phyloP scores from a whole-genome alignment of 2,113 vertebrate genomes.

The Bujurquina vittata region DNA sequence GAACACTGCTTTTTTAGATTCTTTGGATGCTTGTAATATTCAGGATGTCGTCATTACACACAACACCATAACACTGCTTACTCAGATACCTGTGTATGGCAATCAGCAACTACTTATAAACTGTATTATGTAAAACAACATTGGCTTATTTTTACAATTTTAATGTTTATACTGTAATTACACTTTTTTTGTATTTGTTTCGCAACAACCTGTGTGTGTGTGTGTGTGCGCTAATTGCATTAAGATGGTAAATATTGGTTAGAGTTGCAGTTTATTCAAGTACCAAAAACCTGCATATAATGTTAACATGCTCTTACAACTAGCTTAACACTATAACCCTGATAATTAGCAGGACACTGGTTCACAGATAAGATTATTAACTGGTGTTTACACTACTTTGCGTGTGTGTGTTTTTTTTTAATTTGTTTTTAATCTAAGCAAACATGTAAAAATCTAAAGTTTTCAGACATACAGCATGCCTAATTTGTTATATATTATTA shows the following conservation, averaged over 20 bases:
- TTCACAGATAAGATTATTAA: neutral
- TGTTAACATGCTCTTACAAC: neutral
- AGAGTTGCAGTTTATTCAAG: neutral
- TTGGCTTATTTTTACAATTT: neutral
- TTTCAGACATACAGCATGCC: neutral
- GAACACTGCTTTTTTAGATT: neutral
- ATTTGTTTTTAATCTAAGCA: too few species aligned
- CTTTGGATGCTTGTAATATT: neutral
- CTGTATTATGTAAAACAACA: neutral
- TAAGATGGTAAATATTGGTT: neutral
- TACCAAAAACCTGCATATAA: neutral
- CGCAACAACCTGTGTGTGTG: neutral
- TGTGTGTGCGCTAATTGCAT: neutral
- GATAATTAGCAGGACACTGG: neutral
- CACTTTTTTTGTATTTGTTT: neutral
- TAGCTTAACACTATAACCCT: neutral
- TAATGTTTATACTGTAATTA: neutral
- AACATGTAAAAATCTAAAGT: neutral
- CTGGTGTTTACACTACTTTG: neutral
- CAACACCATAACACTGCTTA: neutral
- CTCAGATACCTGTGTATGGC: neutral
- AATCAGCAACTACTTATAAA: neutral
- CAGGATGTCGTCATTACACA: neutral
- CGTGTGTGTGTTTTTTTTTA: too few species aligned
- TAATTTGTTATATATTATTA: neutral